phyloP scores from a whole-genome alignment of 2,113 vertebrate genomes.

The Cyanocitta stelleri region DNA sequence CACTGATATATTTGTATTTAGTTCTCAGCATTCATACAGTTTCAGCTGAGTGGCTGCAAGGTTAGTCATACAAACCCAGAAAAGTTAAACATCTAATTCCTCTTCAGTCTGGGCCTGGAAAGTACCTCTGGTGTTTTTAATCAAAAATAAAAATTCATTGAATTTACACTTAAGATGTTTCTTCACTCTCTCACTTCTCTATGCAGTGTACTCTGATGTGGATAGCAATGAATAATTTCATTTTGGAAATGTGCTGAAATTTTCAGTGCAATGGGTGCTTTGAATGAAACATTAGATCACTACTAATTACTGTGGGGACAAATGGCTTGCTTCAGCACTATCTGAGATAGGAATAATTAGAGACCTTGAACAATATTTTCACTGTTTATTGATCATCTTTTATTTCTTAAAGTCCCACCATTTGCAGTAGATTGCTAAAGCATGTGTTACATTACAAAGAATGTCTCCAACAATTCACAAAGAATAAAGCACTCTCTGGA shows the following conservation, averaged over 20 bases:
- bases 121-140: conserved; percentile 9
- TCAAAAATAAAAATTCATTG: background rate
- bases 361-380: background rate
- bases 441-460: background rate
- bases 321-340: background rate
- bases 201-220: background rate
- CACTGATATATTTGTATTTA: background rate
- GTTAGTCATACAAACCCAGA: background rate
- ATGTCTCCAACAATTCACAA: background rate
- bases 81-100: conserved; percentile 21
- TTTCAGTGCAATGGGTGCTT: background rate
- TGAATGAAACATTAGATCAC: background rate
- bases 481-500: background rate
- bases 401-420: background rate
- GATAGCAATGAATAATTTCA: background rate
- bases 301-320: background rate
- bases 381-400: background rate
- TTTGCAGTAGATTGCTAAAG: background rate
- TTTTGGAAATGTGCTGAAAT: background rate
- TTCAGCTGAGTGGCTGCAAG: background rate
- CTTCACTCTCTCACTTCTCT: background rate
- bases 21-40: background rate
- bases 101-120: background rate
- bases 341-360: background rate
- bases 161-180: background rate